Evolutionary conservation across 2,113 vertebrate genomes (phyloP).

Genomic region (Machaerirhynchus nigripectus): DNA sequence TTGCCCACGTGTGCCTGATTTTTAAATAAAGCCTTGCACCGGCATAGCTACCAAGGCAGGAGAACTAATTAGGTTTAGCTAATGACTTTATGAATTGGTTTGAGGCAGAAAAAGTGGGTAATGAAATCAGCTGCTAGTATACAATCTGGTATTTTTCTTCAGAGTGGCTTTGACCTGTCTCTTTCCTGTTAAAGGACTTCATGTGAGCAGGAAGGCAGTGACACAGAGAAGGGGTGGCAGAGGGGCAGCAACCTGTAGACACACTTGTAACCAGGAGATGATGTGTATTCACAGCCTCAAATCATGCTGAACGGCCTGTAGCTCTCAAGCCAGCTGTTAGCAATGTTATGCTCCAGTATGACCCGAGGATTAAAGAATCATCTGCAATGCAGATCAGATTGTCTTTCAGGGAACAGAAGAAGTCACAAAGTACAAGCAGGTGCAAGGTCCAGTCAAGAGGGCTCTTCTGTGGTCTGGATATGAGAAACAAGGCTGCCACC

Average conservation of each 20-base stretch:
- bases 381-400: constrained; percentile 17
- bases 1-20: not conserved
- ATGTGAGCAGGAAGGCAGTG: not conserved
- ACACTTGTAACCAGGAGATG: not conserved
- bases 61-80: not conserved
- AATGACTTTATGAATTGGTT: not conserved
- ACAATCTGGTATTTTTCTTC: not conserved
- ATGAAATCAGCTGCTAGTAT: not conserved
- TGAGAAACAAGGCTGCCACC: not conserved
- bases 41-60: not conserved
- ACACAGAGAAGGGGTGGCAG: not conserved
- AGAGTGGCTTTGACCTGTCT: not conserved
- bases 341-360: not conserved
- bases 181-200: not conserved
- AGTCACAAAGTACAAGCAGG: not conserved
- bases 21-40: not conserved
- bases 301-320: not conserved
- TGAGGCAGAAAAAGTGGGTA: not conserved
- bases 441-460: not conserved
- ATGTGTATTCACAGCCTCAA: not conserved
- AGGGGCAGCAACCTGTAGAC: not conserved
- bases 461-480: not conserved
- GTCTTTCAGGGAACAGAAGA: not conserved
- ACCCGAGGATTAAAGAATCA: not conserved
- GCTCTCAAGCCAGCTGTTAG: not conserved